phyloP scores from a whole-genome alignment of 2,888 invertebrate genomes.

The Ectropis crepuscularia region DNA sequence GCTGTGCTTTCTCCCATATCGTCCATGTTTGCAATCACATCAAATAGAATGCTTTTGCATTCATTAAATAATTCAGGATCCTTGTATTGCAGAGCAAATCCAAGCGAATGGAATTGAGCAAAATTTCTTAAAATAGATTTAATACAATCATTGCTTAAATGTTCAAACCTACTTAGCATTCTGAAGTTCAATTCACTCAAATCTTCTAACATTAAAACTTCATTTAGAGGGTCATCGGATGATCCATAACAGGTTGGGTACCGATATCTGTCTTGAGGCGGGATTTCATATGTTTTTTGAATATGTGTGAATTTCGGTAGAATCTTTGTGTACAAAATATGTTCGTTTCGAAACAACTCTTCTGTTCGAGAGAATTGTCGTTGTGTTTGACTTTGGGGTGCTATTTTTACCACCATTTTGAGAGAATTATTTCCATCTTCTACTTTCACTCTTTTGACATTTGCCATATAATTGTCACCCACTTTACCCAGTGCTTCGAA shows the following conservation, averaged over 20 bases:
- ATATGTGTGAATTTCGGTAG: conserved; percentile 51
- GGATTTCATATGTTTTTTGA: conserved; percentile 43
- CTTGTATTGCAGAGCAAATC: conserved; percentile 49
- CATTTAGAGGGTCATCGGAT: conserved; percentile 45
- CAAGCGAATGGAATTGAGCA: conserved; percentile 51
- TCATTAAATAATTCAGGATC: conserved; percentile 44
- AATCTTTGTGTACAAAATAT: conserved; percentile 50
- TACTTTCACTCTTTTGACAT: conserved; percentile 45
- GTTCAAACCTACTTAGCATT: conserved; percentile 50
- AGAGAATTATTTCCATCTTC: conserved; percentile 42
- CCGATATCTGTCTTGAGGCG: conserved; percentile 45
- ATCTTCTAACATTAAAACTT: conserved; percentile 59
- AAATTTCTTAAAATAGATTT: conserved; percentile 49
- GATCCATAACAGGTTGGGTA: conserved; percentile 54
- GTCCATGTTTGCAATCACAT: conserved; percentile 28
- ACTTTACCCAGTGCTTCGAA: conserved; percentile 42
- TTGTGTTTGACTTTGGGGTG: conserved; percentile 40
- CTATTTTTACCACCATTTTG: conserved; percentile 56
- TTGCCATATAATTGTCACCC: conserved; percentile 50
- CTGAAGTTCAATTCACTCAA: conserved; percentile 43
- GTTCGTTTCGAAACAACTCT: conserved; percentile 51
- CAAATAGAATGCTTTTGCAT: conserved; percentile 32
- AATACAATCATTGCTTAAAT: conserved; percentile 45
- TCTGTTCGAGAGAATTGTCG: conserved; percentile 36
- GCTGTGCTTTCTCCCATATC: background rate